A percentile compares a stretch with the other conserved stretches of the same genome.
These are phyloP conservation scores for Chrysochloris asiatica DNA, from an alignment of 2,113 vertebrate genomes.

Conservation along the genomic window DNA sequence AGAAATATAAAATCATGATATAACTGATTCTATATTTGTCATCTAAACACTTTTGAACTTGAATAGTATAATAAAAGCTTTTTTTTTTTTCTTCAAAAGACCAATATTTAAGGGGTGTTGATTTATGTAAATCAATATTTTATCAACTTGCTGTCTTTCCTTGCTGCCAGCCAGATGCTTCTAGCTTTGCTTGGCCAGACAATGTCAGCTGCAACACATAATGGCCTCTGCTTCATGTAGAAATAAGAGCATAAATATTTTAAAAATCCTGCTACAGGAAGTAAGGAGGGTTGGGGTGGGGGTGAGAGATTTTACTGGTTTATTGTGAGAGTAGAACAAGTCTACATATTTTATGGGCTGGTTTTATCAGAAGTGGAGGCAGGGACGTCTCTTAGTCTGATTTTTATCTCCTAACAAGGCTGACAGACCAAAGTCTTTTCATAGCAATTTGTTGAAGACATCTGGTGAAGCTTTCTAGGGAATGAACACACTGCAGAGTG, in stretches of 20 bases:
- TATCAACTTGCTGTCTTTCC: constrained; percentile 88
- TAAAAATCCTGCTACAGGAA: constrained; percentile 88
- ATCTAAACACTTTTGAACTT: constrained; percentile 80
- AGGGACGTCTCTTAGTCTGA: constrained; percentile 88
- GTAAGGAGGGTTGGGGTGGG: constrained; percentile 75
- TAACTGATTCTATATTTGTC: constrained; percentile 76
- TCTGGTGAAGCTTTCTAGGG: constrained; percentile 97
- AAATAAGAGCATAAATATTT: constrained; percentile 96
- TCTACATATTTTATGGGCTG: constrained; percentile 89
- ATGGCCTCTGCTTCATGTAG: constrained; percentile 88
- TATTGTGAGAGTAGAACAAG: constrained; percentile 79
- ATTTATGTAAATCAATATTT: constrained; percentile 97
- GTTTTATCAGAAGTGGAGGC: constrained; percentile 86
- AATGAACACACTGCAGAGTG: constrained; percentile 92
- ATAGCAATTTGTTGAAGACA: constrained; percentile 99
- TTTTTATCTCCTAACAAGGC: constrained; percentile 96
- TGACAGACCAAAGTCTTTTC: constrained; percentile 95
- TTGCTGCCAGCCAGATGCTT: constrained; percentile 92
- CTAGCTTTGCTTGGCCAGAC: constrained; percentile 85
- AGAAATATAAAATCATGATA: constrained; percentile 77
- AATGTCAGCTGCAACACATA: constrained; percentile 92
- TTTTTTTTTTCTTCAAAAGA: constrained; percentile 81
- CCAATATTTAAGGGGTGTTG: constrained; percentile 91
- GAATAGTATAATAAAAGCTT: constrained; percentile 78
- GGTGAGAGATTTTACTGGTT: constrained; percentile 84